Evolutionary conservation across 2,888 invertebrate species (phyloP).

Genomic region (Himalopsyche japonica): DNA sequence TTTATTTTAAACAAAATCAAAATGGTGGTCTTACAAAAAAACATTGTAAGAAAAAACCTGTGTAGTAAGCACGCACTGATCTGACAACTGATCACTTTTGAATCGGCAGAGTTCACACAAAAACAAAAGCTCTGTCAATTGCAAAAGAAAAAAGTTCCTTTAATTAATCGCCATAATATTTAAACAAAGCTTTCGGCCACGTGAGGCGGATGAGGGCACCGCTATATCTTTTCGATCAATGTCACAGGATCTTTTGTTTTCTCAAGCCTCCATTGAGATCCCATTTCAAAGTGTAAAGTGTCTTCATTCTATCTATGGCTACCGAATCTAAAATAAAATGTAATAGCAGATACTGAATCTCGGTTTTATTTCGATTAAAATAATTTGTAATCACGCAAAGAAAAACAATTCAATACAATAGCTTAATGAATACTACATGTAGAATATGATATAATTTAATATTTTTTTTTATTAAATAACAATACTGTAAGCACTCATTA

Average conservation of each 20-base stretch:
- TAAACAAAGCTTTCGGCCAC: conserved; percentile 31
- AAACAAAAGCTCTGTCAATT: conserved; percentile 20
- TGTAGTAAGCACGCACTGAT: background rate
- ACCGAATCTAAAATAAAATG: background rate
- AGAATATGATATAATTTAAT: no score
- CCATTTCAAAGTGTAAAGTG: conserved; percentile 1
- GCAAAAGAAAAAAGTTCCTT: conserved; percentile 29
- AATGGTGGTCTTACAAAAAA: background rate
- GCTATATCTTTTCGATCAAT: conserved; percentile 40
- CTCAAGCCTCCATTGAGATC: conserved; percentile 22
- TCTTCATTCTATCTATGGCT: conserved; percentile 2
- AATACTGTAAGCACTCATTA: no score
- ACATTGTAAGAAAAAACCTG: background rate
- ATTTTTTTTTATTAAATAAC: no score
- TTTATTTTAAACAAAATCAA: background rate
- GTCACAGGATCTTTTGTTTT: conserved; percentile 37
- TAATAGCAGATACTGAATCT: background rate
- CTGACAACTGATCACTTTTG: background rate
- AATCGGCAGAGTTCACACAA: conserved; percentile 10
- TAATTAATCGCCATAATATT: conserved; percentile 31
- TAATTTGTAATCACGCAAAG: background rate
- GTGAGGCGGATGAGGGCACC: conserved; percentile 36
- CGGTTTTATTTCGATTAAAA: background rate
- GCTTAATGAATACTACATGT: no score
- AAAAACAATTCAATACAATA: no score